These are phyloP conservation scores for Aplidium turbinatum DNA, from an alignment of 23 tunicate species.

Conservation along the genomic window DNA sequence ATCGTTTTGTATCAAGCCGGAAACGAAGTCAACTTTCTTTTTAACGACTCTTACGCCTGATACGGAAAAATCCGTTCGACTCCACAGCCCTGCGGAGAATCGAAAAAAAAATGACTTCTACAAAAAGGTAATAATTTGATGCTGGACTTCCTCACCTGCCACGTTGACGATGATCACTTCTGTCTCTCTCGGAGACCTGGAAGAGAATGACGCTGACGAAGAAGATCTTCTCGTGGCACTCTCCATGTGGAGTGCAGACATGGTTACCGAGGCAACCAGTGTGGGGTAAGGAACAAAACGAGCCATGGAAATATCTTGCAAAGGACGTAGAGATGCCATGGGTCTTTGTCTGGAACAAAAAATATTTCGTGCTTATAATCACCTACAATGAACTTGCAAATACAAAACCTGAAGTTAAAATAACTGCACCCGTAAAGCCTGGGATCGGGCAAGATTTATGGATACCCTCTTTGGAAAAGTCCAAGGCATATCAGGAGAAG, in stretches of 20 bases:
- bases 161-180: slow-evolving; percentile 87
- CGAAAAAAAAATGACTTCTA: too few relatives aligned
- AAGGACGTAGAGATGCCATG: slow-evolving; percentile 36
- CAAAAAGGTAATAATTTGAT: too few relatives aligned
- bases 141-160: slow-evolving; percentile 81
- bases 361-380: neutral
- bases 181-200: slow-evolving; percentile 62
- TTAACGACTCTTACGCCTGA: too few relatives aligned
- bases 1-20: too few relatives aligned
- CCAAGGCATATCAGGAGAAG: too few relatives aligned
- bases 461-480: too few relatives aligned
- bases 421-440: too few relatives aligned
- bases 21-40: too few relatives aligned
- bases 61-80: too few relatives aligned
- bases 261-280: slow-evolving; percentile 87
- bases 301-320: slow-evolving; percentile 78
- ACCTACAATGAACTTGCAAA: neutral
- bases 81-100: too few relatives aligned
- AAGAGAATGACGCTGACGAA: slow-evolving; percentile 7
- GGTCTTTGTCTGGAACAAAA: slow-evolving; percentile 46
- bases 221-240: slow-evolving; percentile 51
- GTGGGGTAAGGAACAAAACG: slow-evolving; percentile 88
- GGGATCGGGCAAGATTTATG: too few relatives aligned
- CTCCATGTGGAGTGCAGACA: slow-evolving; percentile 94
- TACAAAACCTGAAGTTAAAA: neutral